Percentiles rank a stretch among this genome's conserved stretches.
These are phyloP conservation scores for Ennomos fuscantarius DNA, from an alignment of 2,888 invertebrate genomes.

Conservation along the genomic window DNA sequence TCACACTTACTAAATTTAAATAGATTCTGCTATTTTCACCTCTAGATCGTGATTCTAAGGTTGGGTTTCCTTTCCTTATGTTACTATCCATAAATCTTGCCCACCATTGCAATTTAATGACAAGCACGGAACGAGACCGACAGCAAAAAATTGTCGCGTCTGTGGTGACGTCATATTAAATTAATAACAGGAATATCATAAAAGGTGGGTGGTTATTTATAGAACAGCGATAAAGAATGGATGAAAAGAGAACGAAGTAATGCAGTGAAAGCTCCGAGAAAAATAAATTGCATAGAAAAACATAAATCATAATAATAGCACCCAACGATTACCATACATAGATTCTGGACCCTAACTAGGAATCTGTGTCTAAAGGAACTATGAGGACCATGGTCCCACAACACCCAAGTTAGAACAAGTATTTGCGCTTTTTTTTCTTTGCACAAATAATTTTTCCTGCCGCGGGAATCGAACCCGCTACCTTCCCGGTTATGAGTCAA, in stretches of 20 bases:
- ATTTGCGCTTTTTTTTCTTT: too few species aligned
- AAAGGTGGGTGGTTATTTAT: constrained; percentile 19
- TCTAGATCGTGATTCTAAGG: constrained; percentile 35
- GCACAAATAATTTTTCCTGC: too few species aligned
- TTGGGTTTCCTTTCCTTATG: constrained; percentile 40
- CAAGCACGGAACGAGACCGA: constrained; percentile 49
- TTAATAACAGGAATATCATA: constrained; percentile 44
- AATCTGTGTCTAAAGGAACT: too few species aligned
- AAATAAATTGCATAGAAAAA: constrained; percentile 14
- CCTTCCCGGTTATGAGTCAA: too few species aligned
- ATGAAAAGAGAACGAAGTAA: constrained; percentile 8
- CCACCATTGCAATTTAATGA: constrained; percentile 59
- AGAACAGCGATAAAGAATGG: constrained; percentile 12
- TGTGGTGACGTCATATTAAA: constrained; percentile 60
- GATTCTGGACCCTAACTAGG: too few species aligned
- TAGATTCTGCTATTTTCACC: constrained; percentile 27
- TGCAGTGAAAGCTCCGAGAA: constrained; percentile 2
- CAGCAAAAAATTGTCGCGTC: constrained; percentile 63
- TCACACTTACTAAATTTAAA: constrained; percentile 51
- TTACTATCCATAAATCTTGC: constrained; percentile 35
- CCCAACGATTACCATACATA: too few species aligned
- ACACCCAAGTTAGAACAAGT: too few species aligned
- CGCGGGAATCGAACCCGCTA: too few species aligned
- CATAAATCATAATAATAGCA: too few species aligned
- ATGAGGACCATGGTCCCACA: too few species aligned